Percentiles rank a stretch among this genome's conserved stretches.
Evolutionary conservation across 2,113 vertebrate genomes (phyloP).

Genomic region (Laticauda colubrina): DNA sequence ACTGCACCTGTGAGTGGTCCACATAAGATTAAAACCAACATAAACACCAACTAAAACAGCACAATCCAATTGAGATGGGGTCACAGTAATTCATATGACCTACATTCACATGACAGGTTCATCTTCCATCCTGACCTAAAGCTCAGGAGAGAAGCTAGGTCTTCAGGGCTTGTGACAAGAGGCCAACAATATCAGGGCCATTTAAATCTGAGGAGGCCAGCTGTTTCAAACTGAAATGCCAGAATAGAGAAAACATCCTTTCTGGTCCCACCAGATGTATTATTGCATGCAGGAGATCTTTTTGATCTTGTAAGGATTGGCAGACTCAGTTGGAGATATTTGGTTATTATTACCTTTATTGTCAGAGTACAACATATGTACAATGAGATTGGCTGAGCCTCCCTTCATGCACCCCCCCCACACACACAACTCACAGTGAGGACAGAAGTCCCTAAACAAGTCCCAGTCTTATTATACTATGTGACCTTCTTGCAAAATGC

Average conservation of each 20-base stretch:
- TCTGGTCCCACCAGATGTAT: background rate
- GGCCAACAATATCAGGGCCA: background rate
- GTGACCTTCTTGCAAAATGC: too few species aligned
- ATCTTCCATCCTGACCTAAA: background rate
- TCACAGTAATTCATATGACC: background rate
- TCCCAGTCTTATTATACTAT: too few species aligned
- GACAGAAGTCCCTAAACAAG: too few species aligned
- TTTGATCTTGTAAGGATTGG: background rate
- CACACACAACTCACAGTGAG: too few species aligned
- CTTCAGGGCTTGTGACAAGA: background rate
- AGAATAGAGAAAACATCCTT: background rate
- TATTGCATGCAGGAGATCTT: background rate
- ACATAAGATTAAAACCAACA: background rate
- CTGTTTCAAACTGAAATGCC: background rate
- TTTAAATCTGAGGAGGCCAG: background rate
- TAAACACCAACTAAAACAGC: background rate
- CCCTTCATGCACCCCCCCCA: too few species aligned
- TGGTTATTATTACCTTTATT: background rate
- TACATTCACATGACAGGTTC: background rate
- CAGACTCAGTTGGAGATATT: background rate
- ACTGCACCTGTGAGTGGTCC: background rate
- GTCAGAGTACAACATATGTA: too few species aligned
- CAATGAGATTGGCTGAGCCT: too few species aligned
- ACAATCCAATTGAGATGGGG: background rate
- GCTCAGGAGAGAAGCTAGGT: background rate